A percentile compares a stretch with the other conserved stretches of the same genome.
Conservation (phyloP, 2,113 vertebrate genomes). For the Lynx canadensis region DNA sequence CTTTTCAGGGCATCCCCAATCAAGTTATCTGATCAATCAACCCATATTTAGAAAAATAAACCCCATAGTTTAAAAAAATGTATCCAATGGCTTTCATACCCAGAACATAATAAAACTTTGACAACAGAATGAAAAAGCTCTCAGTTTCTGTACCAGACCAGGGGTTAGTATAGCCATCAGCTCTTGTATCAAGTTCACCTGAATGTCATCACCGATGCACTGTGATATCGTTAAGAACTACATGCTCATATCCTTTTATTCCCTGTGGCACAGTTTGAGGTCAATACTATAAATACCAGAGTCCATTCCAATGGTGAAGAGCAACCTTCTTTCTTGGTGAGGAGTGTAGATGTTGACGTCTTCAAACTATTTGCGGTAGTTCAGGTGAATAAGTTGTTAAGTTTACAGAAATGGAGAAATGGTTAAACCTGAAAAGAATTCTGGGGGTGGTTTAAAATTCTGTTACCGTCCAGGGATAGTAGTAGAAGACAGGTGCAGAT, state of each 20-base stretch:
- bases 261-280: constrained; percentile 21
- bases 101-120: constrained; percentile 42
- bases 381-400: constrained; percentile 15
- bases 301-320: accelerated
- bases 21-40: constrained; percentile 67
- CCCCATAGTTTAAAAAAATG: constrained; percentile 68
- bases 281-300: not conserved
- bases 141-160: constrained; percentile 51
- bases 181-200: constrained; percentile 8
- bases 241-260: constrained; percentile 28
- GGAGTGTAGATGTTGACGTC: not conserved
- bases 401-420: constrained; percentile 63
- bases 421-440: constrained; percentile 65
- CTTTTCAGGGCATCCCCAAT: constrained; percentile 73
- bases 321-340: not conserved
- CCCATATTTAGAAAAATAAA: constrained; percentile 80
- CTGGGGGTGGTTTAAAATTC: constrained; percentile 62
- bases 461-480: constrained; percentile 12
- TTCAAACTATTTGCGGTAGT: not conserved
- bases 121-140: constrained; percentile 59
- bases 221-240: constrained; percentile 8
- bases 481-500: constrained; percentile 33
- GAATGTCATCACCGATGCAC: not conserved
- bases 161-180: constrained; percentile 41
- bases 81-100: constrained; percentile 75